phyloP scores from a whole-genome alignment of 2,113 vertebrate genomes.

The Corynorhinus townsendii region DNA sequence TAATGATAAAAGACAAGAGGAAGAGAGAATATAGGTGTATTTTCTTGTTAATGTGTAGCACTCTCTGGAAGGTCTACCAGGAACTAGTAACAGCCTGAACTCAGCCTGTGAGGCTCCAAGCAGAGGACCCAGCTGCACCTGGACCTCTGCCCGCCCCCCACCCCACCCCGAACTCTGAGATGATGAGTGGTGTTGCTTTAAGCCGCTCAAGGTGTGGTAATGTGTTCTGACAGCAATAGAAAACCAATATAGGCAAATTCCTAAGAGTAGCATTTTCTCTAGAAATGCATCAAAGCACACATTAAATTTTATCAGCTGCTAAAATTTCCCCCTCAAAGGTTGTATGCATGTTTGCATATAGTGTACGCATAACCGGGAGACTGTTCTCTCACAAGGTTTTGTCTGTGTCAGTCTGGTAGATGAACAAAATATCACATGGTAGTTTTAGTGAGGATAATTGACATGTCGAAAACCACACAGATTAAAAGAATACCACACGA shows the following conservation, averaged over 20 bases:
- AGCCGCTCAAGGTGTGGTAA: neutral
- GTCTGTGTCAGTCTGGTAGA: neutral
- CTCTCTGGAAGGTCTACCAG: neutral
- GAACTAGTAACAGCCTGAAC: neutral
- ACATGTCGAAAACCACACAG: neutral
- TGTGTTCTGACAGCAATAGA: neutral
- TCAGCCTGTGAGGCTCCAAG: neutral
- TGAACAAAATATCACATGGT: neutral
- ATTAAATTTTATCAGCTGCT: neutral
- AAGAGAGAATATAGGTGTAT: neutral
- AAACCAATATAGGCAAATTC: neutral
- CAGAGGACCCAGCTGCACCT: neutral
- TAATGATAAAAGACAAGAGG: neutral
- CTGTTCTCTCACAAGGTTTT: neutral
- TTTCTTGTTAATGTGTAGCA: neutral
- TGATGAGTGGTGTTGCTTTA: neutral
- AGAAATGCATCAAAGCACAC: neutral
- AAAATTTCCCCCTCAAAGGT: neutral
- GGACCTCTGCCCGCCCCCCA: too few relatives aligned
- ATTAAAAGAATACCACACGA: neutral
- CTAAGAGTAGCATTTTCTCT: neutral
- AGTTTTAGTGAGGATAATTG: neutral
- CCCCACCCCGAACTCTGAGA: neutral
- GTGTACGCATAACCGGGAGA: neutral
- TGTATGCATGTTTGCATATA: neutral